Base-by-base conservation (phyloP, 1,140 invertebrate genomes). In the Microplitis demolitor region DNA sequence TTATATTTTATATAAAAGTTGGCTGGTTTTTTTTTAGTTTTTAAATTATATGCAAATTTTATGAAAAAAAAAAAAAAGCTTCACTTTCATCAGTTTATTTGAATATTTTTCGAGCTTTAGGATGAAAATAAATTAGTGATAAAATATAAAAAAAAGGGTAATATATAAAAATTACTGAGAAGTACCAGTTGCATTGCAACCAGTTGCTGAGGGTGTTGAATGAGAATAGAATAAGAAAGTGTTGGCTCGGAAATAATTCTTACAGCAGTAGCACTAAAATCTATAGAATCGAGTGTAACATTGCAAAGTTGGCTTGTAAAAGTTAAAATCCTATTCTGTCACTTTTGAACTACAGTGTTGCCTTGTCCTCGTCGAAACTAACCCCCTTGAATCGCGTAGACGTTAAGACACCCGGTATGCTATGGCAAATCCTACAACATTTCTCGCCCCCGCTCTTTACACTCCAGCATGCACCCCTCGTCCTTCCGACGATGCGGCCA, bases 161-260 rank as follows among this genome's bases (percentile, higher is more conserved):
- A 34, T n/a, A 24, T 37, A 66, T 56, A 60, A 66, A 54, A 50
- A 33, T 50, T 13, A 3, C 3, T 31, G 60, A 11, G 3, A 1
- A 24, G 66, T n/a, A 81, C 80, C 74, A 81, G 80, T 82, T 82
- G 80, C 79, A 80, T 78, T 75, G 76, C 80, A 80, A 82, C 80
- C 73, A 82, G 80, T 82, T 81, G 81, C 81, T 77, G 31, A 24
- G 4, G 35, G 13, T n/a, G 35, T 6, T 14, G 53, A 16, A 45
- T 45, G 69, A 56, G 11, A 34, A 24, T 24, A 39, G 16, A 24
- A 24, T 24, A 24, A 2, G 24, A 56, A 64, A 16, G 56, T 5
- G 37, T 33, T 54, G 37, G 69, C 72, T 56, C 60, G 58, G 53
- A 64, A 72, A 66, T 75, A 53, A 72, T 75, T 70, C 53, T 45